Evolutionary conservation across 2,888 invertebrate species (phyloP), one percentile per base, ranked within the genome.

Genomic region (Rotaria sp.): DNA sequence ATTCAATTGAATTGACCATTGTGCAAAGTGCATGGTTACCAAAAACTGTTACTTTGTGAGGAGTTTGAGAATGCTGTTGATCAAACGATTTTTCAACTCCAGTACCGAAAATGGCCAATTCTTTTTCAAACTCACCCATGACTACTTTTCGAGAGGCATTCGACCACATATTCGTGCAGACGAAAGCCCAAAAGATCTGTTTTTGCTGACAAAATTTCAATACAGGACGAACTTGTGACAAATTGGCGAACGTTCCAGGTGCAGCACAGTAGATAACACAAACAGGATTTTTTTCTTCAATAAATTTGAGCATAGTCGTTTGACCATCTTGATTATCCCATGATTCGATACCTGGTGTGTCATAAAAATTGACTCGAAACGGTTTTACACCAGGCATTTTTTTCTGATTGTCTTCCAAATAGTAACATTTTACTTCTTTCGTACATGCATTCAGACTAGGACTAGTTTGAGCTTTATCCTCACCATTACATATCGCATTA

Each of bases 321-420:
- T 57, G 10, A 10, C 57, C 57, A 26, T 57, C 11, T 26, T 57
- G 26, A 11, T 57, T 57, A 11, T 10, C 11, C 74, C 74, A 74
- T 24, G 35, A 35, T 74, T 74, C 74, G 18, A 74, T 74, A 74
- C 74, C 74, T 15, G 74, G 74, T 74, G 74, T 74, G 26, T 74
- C 74, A 8, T 38, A 74, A 74, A 74, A 38, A 38, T 74, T 35
- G 18, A 74, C 21, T 24, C 38, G 35, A 38, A 74, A 74, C 21
- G 35, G 74, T 74, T 35, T 38, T 15, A 74, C 11, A 74, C 74
- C 74, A 21, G 74, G 35, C 5, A 5, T 38, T 38, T 21, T 15
- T 74, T 74, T 1, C 21, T 38, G 35, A 38, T 74, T 21, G 24
- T 74, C 74, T 74, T 35, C 74, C 15, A 38, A 38, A 21, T 11